phyloP scores from a whole-genome alignment of 2,113 vertebrate genomes.

The Neolamprologus kungweensis region DNA sequence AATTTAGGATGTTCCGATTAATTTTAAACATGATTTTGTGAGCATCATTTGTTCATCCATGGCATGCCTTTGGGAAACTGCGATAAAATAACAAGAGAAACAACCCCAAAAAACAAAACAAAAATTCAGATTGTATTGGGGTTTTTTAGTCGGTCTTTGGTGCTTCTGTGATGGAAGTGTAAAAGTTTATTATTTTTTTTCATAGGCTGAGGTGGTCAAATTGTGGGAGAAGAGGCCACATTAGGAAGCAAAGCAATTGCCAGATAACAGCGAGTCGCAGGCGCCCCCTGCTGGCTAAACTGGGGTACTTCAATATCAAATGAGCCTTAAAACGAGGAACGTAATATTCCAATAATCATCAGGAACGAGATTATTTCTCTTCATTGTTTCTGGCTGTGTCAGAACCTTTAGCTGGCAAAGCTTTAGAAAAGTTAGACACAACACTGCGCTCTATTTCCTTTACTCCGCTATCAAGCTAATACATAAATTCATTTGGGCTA shows the following conservation, averaged over 20 bases:
- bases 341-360: neutral
- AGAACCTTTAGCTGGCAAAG: neutral
- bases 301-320: neutral
- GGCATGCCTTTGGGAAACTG: neutral
- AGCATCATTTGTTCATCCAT: neutral
- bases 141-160: neutral
- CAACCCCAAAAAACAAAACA: neutral
- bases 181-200: neutral
- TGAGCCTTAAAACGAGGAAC: neutral
- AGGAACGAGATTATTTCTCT: neutral
- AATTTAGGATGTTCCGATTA: neutral
- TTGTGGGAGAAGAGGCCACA: conserved; percentile 23
- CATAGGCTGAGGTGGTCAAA: conserved; percentile 23
- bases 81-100: neutral
- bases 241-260: neutral
- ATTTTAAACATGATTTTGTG: neutral
- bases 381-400: neutral
- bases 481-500: neutral
- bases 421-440: neutral
- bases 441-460: neutral
- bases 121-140: neutral
- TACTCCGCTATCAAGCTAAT: neutral
- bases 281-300: conserved; percentile 58
- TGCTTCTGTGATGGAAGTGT: neutral
- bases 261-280: conserved; percentile 44